Conservation (phyloP, 2,888 invertebrate genomes). For the Sicus ferrugineus region DNA sequence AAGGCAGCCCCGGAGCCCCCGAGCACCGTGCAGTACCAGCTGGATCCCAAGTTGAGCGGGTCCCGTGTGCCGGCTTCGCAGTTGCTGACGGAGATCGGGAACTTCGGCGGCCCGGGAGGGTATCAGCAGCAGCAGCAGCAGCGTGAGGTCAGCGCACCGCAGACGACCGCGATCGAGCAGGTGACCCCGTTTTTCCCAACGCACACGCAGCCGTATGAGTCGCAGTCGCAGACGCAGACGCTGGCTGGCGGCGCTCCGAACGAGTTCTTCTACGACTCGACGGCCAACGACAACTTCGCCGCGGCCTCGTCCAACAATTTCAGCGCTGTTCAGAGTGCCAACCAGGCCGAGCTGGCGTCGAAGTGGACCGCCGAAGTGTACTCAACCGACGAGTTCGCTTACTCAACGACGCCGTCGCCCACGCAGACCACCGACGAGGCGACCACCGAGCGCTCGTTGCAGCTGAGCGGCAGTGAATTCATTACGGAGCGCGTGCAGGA, state of each 20-base stretch:
- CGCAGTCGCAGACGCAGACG: conserved; percentile 18
- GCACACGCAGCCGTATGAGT: conserved; percentile 36
- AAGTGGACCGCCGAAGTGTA: conserved; percentile 19
- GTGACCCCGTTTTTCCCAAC: conserved; percentile 43
- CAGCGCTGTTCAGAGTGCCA: conserved; percentile 22
- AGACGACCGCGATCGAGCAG: conserved; percentile 35
- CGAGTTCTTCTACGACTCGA: conserved; percentile 11
- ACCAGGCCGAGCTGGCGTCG: conserved; percentile 27
- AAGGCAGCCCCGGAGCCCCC: conserved; percentile 38
- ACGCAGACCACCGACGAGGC: conserved; percentile 52
- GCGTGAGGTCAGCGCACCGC: conserved; percentile 9
- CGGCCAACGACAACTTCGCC: conserved; percentile 49
- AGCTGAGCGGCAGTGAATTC: not conserved
- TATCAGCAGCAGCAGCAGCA: no score
- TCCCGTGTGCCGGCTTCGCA: conserved; percentile 54
- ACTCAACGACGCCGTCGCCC: conserved; percentile 58
- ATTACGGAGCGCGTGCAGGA: conserved; percentile 3
- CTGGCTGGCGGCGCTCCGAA: not conserved
- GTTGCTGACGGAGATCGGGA: conserved; percentile 54
- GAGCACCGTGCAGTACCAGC: conserved; percentile 51
- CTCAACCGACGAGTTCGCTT: conserved; percentile 34
- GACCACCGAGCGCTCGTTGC: not conserved
- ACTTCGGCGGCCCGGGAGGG: conserved; percentile 37
- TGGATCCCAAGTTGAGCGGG: conserved; percentile 50
- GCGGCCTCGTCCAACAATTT: conserved; percentile 52